Conservation (phyloP, 2,888 invertebrate genomes). For the Agapetus fuscipes region DNA sequence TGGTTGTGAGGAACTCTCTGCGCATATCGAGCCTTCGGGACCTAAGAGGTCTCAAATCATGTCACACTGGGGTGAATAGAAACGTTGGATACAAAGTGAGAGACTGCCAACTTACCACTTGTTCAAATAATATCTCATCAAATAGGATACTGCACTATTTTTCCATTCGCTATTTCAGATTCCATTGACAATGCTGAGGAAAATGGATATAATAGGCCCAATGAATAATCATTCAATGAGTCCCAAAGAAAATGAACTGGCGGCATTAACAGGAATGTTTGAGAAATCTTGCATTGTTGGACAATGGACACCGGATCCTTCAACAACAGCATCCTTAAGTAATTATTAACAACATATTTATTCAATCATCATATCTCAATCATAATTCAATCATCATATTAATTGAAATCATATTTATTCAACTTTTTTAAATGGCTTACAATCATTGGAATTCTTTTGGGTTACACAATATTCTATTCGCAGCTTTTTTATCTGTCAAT, state of each 20-base stretch:
- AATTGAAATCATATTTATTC: too few species aligned
- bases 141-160: too few species aligned
- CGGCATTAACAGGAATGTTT: conserved; percentile 72
- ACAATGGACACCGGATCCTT: conserved; percentile 66
- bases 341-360: conserved; percentile 16
- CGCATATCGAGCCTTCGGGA: conserved; percentile 56
- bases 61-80: conserved; percentile 79
- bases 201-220: conserved; percentile 54
- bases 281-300: conserved; percentile 79
- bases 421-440: too few species aligned
- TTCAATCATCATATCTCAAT: background rate
- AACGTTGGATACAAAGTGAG: conserved; percentile 77
- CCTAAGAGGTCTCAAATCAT: conserved; percentile 68
- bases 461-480: too few species aligned
- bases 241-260: conserved; percentile 71
- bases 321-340: conserved; percentile 64
- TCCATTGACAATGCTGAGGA: conserved; percentile 67
- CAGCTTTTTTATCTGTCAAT: too few species aligned
- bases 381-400: too few species aligned
- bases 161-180: conserved; percentile 46
- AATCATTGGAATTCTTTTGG: too few species aligned
- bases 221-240: conserved; percentile 60
- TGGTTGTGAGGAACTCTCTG: conserved; percentile 68
- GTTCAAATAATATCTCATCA: background rate
- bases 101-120: too few species aligned